Conservation (phyloP, 2,888 invertebrate genomes). For the Brachyptera putata region DNA sequence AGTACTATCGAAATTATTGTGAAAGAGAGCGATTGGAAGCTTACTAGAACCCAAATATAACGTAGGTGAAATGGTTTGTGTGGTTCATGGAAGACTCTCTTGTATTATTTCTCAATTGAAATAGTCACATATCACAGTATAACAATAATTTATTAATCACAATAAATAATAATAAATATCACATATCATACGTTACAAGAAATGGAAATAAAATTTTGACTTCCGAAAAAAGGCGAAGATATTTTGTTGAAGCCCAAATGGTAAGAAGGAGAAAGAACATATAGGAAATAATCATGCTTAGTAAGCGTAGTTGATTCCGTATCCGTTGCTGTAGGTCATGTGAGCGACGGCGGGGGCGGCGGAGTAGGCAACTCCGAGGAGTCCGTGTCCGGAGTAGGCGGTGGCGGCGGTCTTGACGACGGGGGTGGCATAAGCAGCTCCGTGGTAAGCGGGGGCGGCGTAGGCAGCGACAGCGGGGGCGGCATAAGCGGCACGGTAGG, state of each 20-base stretch:
- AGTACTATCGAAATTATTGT: too few relatives aligned
- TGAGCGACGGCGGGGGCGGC: slow-evolving; percentile 43
- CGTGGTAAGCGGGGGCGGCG: slow-evolving; percentile 44
- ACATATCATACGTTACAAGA: not conserved
- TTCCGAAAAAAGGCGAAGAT: too few relatives aligned
- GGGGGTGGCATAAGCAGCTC: slow-evolving; percentile 57
- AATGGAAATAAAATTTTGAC: not conserved
- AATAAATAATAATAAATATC: not conserved
- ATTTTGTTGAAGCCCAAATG: too few relatives aligned
- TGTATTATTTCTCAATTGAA: too few relatives aligned
- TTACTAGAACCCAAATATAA: too few relatives aligned
- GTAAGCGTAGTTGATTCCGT: slow-evolving; percentile 52
- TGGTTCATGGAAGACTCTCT: too few relatives aligned
- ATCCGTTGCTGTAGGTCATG: slow-evolving; percentile 55
- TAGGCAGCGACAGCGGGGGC: slow-evolving; percentile 29
- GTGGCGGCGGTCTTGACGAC: slow-evolving; percentile 43
- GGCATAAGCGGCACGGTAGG: slow-evolving; percentile 34
- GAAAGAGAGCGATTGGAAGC: too few relatives aligned
- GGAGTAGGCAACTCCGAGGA: slow-evolving; percentile 41
- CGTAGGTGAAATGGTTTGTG: too few relatives aligned
- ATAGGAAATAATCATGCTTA: slow-evolving; percentile 7
- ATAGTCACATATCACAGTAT: not conserved
- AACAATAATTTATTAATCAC: not conserved
- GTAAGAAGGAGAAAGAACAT: not conserved
- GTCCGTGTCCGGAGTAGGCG: slow-evolving; percentile 29